Evolutionary conservation across 2,888 invertebrate genomes (phyloP).

Genomic region (Zaprionus bogoriensis): DNA sequence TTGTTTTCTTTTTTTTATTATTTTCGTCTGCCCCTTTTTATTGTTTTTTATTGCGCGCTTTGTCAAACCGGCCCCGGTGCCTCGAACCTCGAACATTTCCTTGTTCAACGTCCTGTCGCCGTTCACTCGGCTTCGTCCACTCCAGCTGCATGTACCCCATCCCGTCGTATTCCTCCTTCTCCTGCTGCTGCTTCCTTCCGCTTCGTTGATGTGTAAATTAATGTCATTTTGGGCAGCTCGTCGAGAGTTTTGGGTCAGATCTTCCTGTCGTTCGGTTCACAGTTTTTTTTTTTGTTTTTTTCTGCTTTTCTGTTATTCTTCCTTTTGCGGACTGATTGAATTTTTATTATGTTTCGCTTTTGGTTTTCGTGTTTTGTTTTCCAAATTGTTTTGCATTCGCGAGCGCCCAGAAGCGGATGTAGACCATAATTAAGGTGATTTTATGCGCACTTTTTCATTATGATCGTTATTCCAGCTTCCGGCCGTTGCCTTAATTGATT

Average conservation of each 20-base stretch:
- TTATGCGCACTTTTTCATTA: slow-evolving; percentile 63
- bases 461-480: slow-evolving; percentile 46
- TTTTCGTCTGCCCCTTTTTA: slow-evolving; percentile 30
- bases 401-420: slow-evolving; percentile 40
- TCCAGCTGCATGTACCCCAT: not conserved
- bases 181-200: slow-evolving; percentile 23
- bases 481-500: slow-evolving; percentile 66
- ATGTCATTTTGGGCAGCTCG: slow-evolving; percentile 68
- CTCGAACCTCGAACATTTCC: slow-evolving; percentile 44
- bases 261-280: slow-evolving; percentile 35
- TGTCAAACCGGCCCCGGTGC: slow-evolving; percentile 55
- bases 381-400: slow-evolving; percentile 45
- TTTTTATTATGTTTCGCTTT: slow-evolving; percentile 67
- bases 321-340: slow-evolving; percentile 62
- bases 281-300: not conserved
- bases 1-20: slow-evolving; percentile 41
- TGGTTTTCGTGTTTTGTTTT: slow-evolving; percentile 19
- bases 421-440: slow-evolving; percentile 75
- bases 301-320: not conserved
- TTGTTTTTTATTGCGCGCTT: slow-evolving; percentile 61
- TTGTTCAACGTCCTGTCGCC: slow-evolving; percentile 50
- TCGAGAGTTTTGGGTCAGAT: slow-evolving; percentile 64
- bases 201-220: slow-evolving; percentile 77
- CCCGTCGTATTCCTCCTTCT: not conserved
- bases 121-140: not conserved